These are phyloP conservation scores for Notolabrus celidotus DNA, from an alignment of 2,797 vertebrate species.

Conservation along the genomic window DNA sequence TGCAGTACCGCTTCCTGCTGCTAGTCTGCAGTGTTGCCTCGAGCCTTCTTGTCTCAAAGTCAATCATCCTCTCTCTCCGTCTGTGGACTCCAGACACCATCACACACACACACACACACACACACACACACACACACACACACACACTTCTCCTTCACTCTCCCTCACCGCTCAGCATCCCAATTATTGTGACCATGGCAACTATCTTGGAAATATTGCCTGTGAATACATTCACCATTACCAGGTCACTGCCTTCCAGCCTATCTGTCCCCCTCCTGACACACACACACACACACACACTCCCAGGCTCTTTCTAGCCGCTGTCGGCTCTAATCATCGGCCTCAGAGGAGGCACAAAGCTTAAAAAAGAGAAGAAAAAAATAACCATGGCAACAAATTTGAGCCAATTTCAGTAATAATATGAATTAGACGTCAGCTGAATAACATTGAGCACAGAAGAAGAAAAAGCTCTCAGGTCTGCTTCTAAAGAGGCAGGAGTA, in stretches of 20 bases:
- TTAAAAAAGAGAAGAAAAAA: constrained; percentile 77
- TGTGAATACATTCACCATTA: constrained; percentile 84
- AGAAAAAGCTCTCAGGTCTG: constrained; percentile 70
- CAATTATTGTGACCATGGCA: constrained; percentile 87
- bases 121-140: constrained; percentile 28
- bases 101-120: constrained; percentile 27
- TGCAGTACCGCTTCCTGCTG: constrained; percentile 67
- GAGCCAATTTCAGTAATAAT: constrained; percentile 86
- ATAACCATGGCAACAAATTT: constrained; percentile 89
- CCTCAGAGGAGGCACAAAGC: constrained; percentile 78
- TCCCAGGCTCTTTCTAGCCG: constrained; percentile 60
- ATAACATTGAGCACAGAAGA: constrained; percentile 70
- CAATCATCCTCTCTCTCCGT: constrained; percentile 47
- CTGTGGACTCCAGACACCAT: constrained; percentile 51
- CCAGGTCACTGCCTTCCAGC: constrained; percentile 82
- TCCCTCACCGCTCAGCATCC: constrained; percentile 62
- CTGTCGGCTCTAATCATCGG: constrained; percentile 77
- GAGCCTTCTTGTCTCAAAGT: constrained; percentile 55
- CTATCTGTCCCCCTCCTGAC: constrained; percentile 57
- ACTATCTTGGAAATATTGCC: constrained; percentile 85
- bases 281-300: constrained; percentile 58
- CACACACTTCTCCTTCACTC: constrained; percentile 3
- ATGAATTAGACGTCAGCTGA: constrained; percentile 79
- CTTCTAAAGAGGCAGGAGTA: constrained; percentile 56
- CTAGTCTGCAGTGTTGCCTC: constrained; percentile 74